Conservation (phyloP, 2,888 invertebrate species). For the Pseudococcus jackbeardsleyi region DNA sequence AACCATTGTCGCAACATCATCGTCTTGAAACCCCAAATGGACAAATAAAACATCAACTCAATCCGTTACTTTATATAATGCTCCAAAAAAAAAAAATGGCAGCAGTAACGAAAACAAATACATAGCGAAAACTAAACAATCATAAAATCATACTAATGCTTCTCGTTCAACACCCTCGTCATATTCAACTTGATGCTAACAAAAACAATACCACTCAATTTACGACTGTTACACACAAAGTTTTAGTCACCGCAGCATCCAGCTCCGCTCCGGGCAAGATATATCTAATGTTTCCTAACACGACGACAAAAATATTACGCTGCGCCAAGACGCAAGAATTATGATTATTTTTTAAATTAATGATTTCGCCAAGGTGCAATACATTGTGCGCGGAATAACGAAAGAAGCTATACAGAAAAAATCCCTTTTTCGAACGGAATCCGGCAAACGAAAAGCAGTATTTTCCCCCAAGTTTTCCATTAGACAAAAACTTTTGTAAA, state of each 20-base stretch:
- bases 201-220: constrained; percentile 17
- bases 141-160: constrained; percentile 22
- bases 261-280: neutral
- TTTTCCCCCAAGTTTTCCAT: constrained; percentile 5
- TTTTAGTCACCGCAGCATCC: neutral
- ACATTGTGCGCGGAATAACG: constrained; percentile 2
- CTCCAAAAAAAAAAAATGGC: neutral
- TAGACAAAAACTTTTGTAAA: constrained; percentile 17
- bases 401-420: neutral
- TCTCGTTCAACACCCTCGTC: constrained; percentile 15
- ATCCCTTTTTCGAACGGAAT: neutral
- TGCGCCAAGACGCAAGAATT: neutral
- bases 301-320: constrained; percentile 3
- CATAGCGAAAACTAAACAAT: neutral
- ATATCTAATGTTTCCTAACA: neutral
- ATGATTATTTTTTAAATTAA: constrained; percentile 17
- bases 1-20: neutral
- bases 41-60: constrained; percentile 7
- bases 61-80: constrained; percentile 12
- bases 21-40: neutral
- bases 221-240: constrained; percentile 14
- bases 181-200: constrained; percentile 18
- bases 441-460: constrained; percentile 9
- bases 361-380: constrained; percentile 4
- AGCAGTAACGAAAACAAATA: neutral